These are phyloP conservation scores for Drosophila siamana DNA, from an alignment of 2,888 invertebrate genomes.

Conservation along the genomic window DNA sequence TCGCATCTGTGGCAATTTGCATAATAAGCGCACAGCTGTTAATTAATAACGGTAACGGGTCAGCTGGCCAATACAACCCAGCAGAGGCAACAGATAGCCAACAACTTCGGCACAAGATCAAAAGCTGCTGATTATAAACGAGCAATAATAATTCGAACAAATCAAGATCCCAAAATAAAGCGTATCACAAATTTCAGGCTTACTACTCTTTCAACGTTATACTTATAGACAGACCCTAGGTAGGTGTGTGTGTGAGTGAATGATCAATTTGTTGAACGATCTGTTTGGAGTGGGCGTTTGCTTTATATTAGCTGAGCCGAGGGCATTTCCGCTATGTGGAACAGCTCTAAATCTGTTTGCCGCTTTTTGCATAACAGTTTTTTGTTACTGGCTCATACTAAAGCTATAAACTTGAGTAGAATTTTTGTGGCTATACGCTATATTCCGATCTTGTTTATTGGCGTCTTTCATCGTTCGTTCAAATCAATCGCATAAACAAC, in stretches of 20 bases:
- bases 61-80: slow-evolving; percentile 55
- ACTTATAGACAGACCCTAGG: slow-evolving; percentile 2
- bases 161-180: slow-evolving; percentile 24
- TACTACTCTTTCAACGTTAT: slow-evolving; percentile 17
- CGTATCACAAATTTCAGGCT: slow-evolving; percentile 34
- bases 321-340: slow-evolving; percentile 59
- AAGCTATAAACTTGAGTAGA: too few relatives aligned
- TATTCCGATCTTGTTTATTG: not conserved
- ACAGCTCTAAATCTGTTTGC: slow-evolving; percentile 15
- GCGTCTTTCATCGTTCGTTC: too few relatives aligned
- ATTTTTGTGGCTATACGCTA: too few relatives aligned
- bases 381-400: not conserved
- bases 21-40: slow-evolving; percentile 78
- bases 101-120: slow-evolving; percentile 63
- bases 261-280: slow-evolving; percentile 48
- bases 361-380: slow-evolving; percentile 28
- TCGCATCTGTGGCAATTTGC: slow-evolving; percentile 73
- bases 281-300: slow-evolving; percentile 45
- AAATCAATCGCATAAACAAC: not conserved
- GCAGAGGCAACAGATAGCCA: slow-evolving; percentile 11
- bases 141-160: slow-evolving; percentile 13
- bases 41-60: slow-evolving; percentile 78
- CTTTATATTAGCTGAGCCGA: slow-evolving; percentile 37
- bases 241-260: slow-evolving; percentile 10
- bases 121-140: slow-evolving; percentile 42